Percentiles rank a stretch among this genome's conserved stretches.
Evolutionary conservation across 2,888 invertebrate genomes (phyloP).

Genomic region (Deilephila porcellus): DNA sequence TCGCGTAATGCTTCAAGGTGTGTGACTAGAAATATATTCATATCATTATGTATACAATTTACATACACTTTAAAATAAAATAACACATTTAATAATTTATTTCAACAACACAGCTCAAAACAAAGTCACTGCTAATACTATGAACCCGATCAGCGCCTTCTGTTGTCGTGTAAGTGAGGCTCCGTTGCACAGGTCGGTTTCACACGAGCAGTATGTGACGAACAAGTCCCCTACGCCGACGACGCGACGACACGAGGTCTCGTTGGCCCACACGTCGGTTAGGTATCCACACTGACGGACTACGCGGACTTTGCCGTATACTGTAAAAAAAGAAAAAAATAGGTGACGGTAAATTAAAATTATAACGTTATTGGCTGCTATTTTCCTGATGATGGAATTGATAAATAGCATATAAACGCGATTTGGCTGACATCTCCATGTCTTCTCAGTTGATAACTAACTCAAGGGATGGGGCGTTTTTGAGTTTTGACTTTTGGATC

Average conservation of each 20-base stretch:
- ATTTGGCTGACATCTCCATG: no score
- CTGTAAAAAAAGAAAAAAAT: constrained; percentile 74
- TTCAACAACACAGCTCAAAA: constrained; percentile 27
- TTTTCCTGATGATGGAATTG: no score
- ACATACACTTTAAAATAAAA: not conserved
- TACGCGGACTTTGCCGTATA: constrained; percentile 90
- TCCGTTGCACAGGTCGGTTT: constrained; percentile 90
- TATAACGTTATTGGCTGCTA: no score
- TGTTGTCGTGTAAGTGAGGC: constrained; percentile 40
- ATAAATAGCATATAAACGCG: no score
- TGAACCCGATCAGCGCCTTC: constrained; percentile 46
- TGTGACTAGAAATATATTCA: no score
- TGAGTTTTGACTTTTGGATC: no score
- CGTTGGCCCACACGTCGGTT: constrained; percentile 80
- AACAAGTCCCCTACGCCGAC: constrained; percentile 89
- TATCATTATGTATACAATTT: not conserved
- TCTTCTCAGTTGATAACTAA: no score
- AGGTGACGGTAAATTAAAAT: no score
- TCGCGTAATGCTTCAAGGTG: no score
- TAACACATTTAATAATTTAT: not conserved
- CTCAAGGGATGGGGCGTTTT: no score
- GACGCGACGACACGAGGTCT: constrained; percentile 87
- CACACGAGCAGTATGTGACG: constrained; percentile 91
- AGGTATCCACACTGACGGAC: constrained; percentile 93
- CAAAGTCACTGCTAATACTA: constrained; percentile 37